A percentile compares a stretch with the other conserved stretches of the same genome.
Conservation (phyloP, 35 echinoderm and acorn worm species). For the Chiridota heheva region DNA sequence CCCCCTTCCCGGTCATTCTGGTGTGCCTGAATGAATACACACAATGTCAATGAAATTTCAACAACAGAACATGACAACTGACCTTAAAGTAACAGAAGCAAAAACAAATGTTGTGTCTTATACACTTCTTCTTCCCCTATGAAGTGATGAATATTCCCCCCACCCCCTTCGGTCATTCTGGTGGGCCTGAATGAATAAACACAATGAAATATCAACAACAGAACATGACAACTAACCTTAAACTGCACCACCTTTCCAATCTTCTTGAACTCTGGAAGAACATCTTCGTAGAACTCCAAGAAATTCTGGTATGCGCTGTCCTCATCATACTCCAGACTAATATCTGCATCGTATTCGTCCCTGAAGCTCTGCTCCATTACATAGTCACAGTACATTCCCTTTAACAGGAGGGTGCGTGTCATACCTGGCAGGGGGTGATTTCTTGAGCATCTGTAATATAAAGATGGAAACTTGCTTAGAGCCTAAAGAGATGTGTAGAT, state of each 20-base stretch:
- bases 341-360: slow-evolving; percentile 93
- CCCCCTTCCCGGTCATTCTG: too few relatives aligned
- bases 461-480: neutral
- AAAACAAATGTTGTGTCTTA: too few relatives aligned
- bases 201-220: neutral
- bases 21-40: neutral
- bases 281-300: slow-evolving; percentile 80
- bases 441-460: slow-evolving; percentile 77
- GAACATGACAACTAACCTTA: slow-evolving; percentile 53
- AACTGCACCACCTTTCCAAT: slow-evolving; percentile 79
- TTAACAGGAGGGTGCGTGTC: slow-evolving; percentile 64
- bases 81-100: too few relatives aligned
- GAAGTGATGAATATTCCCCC: too few relatives aligned
- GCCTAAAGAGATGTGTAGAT: neutral
- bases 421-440: slow-evolving; percentile 56
- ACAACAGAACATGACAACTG: neutral
- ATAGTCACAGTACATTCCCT: slow-evolving; percentile 78
- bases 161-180: too few relatives aligned
- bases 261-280: slow-evolving; percentile 78
- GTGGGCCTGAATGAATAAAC: neutral
- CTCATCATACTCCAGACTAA: slow-evolving; percentile 92
- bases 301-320: slow-evolving; percentile 72
- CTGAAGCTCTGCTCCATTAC: slow-evolving; percentile 71
- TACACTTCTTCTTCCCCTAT: too few relatives aligned
- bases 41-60: neutral